These are phyloP conservation scores for Coptodon bakossiorum DNA, from an alignment of 2,113 vertebrate species.

Conservation along the genomic window DNA sequence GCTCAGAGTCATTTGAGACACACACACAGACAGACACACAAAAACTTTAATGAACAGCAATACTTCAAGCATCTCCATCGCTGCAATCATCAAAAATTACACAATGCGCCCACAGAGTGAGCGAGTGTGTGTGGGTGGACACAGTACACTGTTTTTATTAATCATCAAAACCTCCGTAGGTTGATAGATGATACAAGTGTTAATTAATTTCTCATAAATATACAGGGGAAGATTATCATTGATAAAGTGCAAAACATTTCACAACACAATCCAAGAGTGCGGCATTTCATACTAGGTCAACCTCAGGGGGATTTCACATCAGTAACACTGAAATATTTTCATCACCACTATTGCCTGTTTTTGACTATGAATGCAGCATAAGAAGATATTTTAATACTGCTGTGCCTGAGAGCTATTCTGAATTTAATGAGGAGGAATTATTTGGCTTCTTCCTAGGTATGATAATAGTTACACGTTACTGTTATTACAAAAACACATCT, in stretches of 20 bases:
- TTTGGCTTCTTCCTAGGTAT: conserved; percentile 19
- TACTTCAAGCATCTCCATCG: conserved; percentile 42
- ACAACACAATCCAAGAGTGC: not conserved
- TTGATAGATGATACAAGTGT: conserved; percentile 48
- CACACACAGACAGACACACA: not conserved
- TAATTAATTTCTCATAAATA: conserved; percentile 57
- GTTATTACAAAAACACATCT: conserved; percentile 32
- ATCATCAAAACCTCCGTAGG: conserved; percentile 51
- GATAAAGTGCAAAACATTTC: conserved; percentile 40
- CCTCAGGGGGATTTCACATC: conserved; percentile 16
- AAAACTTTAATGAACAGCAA: conserved; percentile 31
- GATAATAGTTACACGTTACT: conserved; percentile 33
- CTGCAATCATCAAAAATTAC: conserved; percentile 40
- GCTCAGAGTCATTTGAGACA: conserved; percentile 30
- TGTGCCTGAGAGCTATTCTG: conserved; percentile 31
- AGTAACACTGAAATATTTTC: conserved; percentile 29
- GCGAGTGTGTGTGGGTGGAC: conserved; percentile 43
- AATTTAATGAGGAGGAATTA: conserved; percentile 52
- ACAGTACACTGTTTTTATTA: conserved; percentile 46
- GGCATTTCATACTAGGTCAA: conserved; percentile 8
- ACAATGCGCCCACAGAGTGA: conserved; percentile 41
- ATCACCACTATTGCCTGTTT: conserved; percentile 9
- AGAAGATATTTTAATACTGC: conserved; percentile 29
- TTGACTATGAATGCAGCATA: conserved; percentile 8
- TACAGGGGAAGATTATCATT: conserved; percentile 24